Evolutionary conservation across 2,113 vertebrate species (phyloP).

Genomic region (Austrofundulus limnaeus): DNA sequence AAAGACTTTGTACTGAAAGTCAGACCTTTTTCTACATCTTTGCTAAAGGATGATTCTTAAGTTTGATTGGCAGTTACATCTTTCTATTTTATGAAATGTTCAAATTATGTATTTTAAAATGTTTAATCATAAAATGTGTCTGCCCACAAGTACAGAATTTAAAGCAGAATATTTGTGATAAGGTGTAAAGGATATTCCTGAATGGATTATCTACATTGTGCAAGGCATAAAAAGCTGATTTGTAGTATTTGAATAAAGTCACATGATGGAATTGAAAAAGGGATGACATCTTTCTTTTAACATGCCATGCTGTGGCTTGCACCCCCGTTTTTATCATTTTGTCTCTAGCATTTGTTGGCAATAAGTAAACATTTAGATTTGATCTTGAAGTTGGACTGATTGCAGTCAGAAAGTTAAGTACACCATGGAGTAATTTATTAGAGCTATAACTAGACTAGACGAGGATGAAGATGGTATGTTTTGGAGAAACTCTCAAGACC

Average conservation of each 20-base stretch:
- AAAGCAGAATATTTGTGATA: constrained; percentile 39
- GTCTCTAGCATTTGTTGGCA: constrained; percentile 5
- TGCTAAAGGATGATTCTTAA: neutral
- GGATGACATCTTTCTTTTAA: neutral
- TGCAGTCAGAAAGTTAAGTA: constrained; percentile 48
- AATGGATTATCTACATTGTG: constrained; percentile 37
- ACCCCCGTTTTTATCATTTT: neutral
- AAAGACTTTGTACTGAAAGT: constrained; percentile 16
- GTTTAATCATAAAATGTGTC: constrained; percentile 25
- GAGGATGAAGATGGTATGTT: neutral
- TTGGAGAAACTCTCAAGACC: too few species aligned
- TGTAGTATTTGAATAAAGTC: constrained; percentile 69
- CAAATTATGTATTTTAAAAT: constrained; percentile 38
- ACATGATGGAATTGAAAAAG: constrained; percentile 47
- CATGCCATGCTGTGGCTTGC: neutral
- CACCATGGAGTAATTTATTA: constrained; percentile 34
- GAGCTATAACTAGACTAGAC: neutral
- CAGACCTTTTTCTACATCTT: constrained; percentile 15
- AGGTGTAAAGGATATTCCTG: constrained; percentile 41
- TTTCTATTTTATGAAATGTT: constrained; percentile 22
- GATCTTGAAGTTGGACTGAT: neutral
- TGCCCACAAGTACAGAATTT: constrained; percentile 37
- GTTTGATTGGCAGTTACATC: constrained; percentile 35
- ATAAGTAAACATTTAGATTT: neutral
- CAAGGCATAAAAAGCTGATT: constrained; percentile 48